These are phyloP conservation scores for Parochlus steinenii DNA, from an alignment of 2,888 invertebrate species.

Conservation along the genomic window DNA sequence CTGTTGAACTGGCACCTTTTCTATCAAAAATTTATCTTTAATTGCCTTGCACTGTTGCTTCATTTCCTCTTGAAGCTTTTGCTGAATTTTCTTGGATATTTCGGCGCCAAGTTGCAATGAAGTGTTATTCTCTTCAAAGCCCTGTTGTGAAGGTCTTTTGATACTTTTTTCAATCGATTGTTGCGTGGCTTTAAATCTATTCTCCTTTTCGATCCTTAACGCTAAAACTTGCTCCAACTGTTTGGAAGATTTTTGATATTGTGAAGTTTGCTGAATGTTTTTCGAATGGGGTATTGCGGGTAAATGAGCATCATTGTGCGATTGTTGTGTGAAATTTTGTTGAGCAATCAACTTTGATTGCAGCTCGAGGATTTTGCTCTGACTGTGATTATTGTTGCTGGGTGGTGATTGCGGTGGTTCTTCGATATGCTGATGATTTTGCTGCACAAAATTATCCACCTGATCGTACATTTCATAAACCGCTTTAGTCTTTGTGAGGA, in stretches of 20 bases:
- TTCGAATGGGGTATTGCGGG: neutral
- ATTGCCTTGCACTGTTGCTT: conserved; percentile 33
- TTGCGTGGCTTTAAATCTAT: neutral
- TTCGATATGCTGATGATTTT: neutral
- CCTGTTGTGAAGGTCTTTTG: conserved; percentile 3
- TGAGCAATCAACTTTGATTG: conserved; percentile 10
- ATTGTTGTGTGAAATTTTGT: conserved; percentile 2
- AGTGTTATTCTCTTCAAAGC: conserved; percentile 18
- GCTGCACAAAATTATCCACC: neutral
- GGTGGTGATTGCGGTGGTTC: neutral
- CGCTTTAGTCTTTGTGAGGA: conserved; percentile 8
- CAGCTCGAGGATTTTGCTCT: conserved; percentile 9
- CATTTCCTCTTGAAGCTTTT: conserved; percentile 31
- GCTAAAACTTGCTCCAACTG: conserved; percentile 19
- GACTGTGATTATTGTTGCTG: no score
- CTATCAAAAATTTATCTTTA: conserved; percentile 32
- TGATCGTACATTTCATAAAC: conserved; percentile 6
- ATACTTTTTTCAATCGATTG: conserved; percentile 5
- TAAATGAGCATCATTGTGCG: conserved; percentile 1
- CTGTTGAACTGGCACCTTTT: conserved; percentile 27
- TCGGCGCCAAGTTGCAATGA: conserved; percentile 28
- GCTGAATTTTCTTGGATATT: conserved; percentile 25
- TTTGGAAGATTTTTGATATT: conserved; percentile 17
- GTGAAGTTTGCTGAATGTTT: conserved; percentile 14
- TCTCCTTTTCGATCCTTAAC: conserved; percentile 1